Evolutionary conservation across 2,113 vertebrate genomes (phyloP).

Genomic region (Saguinus imperator): DNA sequence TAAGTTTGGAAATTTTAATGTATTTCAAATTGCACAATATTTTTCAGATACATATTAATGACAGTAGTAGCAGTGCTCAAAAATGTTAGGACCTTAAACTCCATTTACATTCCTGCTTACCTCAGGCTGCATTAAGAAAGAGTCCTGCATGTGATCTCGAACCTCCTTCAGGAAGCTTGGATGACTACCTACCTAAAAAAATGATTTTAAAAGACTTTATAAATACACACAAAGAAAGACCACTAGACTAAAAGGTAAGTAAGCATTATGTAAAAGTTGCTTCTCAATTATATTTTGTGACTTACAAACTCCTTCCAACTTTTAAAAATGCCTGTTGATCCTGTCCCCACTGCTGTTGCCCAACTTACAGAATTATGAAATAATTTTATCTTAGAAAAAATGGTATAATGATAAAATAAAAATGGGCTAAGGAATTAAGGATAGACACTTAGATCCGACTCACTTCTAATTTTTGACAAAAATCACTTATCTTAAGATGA

Average conservation of each 20-base stretch:
- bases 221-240: conserved; percentile 10
- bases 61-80: not conserved
- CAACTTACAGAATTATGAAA: conserved; percentile 1
- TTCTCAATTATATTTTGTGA: conserved; percentile 35
- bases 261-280: not conserved
- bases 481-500: not conserved
- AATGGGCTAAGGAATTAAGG: not conserved
- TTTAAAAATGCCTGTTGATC: not conserved
- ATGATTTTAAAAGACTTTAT: conserved; percentile 54
- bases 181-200: conserved; percentile 79
- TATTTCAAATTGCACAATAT: not conserved
- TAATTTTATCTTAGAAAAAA: not conserved
- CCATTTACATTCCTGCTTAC: conserved; percentile 57
- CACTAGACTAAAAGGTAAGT: conserved; percentile 7
- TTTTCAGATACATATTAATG: not conserved
- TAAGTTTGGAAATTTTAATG: conserved; percentile 36
- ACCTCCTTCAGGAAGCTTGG: conserved; percentile 78
- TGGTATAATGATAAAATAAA: not conserved
- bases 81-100: not conserved
- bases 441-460: not conserved
- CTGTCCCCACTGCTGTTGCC: not conserved
- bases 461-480: not conserved
- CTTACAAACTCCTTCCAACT: not conserved
- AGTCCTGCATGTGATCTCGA: conserved; percentile 77
- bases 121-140: conserved; percentile 77